Evolutionary conservation across 2,113 vertebrate species (phyloP), one percentile per base, ranked within the genome.

Genomic region (Thinocorus orbignyianus): DNA sequence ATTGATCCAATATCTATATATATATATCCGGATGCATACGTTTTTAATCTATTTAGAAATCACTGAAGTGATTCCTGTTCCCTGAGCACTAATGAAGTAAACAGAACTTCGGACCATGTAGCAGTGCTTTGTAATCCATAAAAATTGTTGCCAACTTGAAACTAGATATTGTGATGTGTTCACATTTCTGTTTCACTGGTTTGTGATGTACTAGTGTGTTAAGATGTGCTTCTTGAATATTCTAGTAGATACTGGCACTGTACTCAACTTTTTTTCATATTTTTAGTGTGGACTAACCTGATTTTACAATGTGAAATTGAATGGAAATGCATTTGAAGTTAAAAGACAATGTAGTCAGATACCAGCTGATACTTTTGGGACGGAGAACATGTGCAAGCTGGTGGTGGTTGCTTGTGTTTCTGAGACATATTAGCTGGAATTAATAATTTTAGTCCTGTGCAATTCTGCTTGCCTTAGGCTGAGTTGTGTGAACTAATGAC

Each of bases 401-500:
- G 30, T 51, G 30, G 12, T 39, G 26, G 39, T 73, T 92, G 68
- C 64, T 77, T 86, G 25, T 86, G 35, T 71, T 88, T 92, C 62
- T 80, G 33, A 74, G 39, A 44, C 4, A 1, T 57, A 17, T 90
- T 90, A 92, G 65, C 55, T 91, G 73, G 42, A 84, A 68, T 86
- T 93, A 78, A 46, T 93, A 52, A 92, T 91, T 93, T 93, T 24
- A 64, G 69, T 88, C 81, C 61, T 91, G 39, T 84, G 62, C 20
- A 73, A 33, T 89, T 93, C 57, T 93, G 55, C 86, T 84, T 95
- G 86, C 94, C 80, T 93, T 92, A 93, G 83, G 91, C 91, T 86
- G 83, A 87, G 60, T 74, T 69, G 86, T 93, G 77, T 95, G 95
- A 95, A 91, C 73, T 96, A 96, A 92, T 79, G 95, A 96, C 68